Conservation (phyloP, 2,113 vertebrate genomes). For the Isurus oxyrinchus region DNA sequence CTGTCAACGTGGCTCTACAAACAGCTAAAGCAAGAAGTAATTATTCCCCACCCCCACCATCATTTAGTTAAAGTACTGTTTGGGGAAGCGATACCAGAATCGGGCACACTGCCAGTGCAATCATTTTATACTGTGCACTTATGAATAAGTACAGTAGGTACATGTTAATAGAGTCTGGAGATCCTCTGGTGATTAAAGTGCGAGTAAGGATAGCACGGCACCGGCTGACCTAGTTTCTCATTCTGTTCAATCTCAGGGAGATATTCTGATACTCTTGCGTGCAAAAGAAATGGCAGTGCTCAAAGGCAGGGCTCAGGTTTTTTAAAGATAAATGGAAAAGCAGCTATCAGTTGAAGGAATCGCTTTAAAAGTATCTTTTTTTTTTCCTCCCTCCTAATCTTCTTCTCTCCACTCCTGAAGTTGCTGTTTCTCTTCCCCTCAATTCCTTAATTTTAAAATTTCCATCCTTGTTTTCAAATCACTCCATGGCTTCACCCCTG, state of each 20-base stretch:
- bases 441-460: background rate
- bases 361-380: background rate
- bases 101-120: background rate
- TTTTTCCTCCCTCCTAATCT: background rate
- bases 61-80: background rate
- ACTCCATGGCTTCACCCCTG: background rate
- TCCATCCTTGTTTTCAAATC: background rate
- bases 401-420: background rate
- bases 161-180: background rate
- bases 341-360: background rate
- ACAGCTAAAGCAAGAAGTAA: background rate
- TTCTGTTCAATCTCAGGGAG: background rate
- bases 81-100: background rate
- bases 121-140: background rate
- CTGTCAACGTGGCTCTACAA: background rate
- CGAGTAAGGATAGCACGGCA: background rate
- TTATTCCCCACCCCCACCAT: background rate
- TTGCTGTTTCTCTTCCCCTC: background rate
- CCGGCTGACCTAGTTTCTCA: background rate
- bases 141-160: background rate
- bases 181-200: slow-evolving; percentile 9
- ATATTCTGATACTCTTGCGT: background rate
- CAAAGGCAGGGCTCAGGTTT: background rate
- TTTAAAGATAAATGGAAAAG: background rate
- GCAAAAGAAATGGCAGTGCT: background rate